Percentiles rank a stretch among this genome's conserved stretches.
Conservation (phyloP, 2,113 vertebrate genomes). For the Helogale parvula region DNA sequence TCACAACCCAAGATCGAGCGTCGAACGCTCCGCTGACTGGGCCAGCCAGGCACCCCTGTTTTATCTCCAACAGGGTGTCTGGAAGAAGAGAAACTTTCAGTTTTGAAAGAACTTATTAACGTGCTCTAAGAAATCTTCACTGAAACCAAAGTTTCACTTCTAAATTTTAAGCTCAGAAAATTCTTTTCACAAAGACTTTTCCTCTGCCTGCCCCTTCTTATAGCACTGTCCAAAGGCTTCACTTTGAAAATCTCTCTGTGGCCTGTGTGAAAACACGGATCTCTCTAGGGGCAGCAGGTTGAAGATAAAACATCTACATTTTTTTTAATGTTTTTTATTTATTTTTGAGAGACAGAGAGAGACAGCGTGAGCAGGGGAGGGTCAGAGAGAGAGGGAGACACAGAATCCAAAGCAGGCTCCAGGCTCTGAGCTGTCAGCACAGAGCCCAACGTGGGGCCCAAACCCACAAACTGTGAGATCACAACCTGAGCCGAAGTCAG, state of each 20-base stretch:
- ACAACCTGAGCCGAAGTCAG: too few species aligned
- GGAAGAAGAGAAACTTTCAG: neutral
- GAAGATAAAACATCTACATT: neutral
- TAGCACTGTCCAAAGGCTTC: neutral
- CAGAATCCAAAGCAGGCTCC: too few species aligned
- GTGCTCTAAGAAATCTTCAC: neutral
- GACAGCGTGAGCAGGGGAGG: too few species aligned
- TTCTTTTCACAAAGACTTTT: neutral
- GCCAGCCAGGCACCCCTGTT: neutral
- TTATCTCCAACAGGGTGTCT: neutral
- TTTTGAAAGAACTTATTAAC: neutral
- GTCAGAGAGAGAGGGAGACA: too few species aligned
- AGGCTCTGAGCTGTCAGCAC: too few species aligned
- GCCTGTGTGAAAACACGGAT: neutral
- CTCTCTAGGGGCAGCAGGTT: neutral
- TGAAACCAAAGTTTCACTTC: neutral
- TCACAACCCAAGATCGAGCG: neutral
- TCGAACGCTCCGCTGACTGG: rapidly evolving
- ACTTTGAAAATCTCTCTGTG: neutral
- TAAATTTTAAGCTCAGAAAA: neutral
- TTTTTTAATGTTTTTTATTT: too few species aligned
- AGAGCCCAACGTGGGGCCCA: too few species aligned
- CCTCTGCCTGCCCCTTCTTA: neutral
- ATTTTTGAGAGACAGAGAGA: too few species aligned
- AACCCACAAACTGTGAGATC: too few species aligned